Conservation (phyloP, 2,888 invertebrate species). For the Melanotus villosus region DNA sequence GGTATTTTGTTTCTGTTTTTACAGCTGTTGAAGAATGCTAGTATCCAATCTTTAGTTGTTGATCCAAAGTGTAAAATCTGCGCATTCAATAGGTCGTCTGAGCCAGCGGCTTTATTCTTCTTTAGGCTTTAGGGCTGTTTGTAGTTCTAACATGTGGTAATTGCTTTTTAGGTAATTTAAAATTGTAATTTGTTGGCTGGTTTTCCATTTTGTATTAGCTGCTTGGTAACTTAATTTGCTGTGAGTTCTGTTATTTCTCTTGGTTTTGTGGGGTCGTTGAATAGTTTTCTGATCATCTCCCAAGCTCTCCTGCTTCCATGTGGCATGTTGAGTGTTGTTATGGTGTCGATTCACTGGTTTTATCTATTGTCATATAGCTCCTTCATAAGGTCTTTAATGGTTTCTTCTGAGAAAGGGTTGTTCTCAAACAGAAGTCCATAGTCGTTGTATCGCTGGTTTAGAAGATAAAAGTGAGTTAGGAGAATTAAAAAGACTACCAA, state of each 20-base stretch:
- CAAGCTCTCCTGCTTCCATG: not conserved
- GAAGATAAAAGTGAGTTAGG: too few relatives aligned
- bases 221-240: not conserved
- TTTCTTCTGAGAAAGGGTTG: not conserved
- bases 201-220: slow-evolving; percentile 3
- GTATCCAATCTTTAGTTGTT: not conserved
- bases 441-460: not conserved
- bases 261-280: not conserved
- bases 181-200: not conserved
- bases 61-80: not conserved
- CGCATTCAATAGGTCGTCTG: not conserved
- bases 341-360: not conserved
- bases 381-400: not conserved
- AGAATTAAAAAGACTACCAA: too few relatives aligned
- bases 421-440: not conserved
- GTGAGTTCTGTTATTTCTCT: not conserved
- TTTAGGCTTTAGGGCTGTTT: not conserved
- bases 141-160: not conserved
- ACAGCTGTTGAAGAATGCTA: not conserved
- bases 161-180: not conserved
- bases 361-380: not conserved
- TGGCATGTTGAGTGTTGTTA: not conserved
- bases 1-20: slow-evolving; percentile 3
- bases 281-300: not conserved
- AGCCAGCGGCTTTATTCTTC: slow-evolving; percentile 2